These are phyloP conservation scores for Macrosiphum euphorbiae DNA, from an alignment of 2,888 invertebrate genomes.

Conservation along the genomic window DNA sequence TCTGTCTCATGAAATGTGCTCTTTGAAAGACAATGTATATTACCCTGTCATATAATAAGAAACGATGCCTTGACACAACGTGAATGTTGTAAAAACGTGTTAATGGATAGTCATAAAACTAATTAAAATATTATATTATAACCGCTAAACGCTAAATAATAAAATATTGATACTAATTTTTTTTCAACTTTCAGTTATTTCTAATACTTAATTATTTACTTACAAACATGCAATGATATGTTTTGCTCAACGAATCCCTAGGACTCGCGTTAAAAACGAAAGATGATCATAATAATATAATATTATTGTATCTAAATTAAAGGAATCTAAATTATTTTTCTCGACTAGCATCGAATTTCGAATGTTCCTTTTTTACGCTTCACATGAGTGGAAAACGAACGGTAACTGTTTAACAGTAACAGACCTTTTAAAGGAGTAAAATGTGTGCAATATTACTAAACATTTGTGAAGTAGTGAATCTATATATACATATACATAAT, in stretches of 20 bases:
- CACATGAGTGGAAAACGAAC: not conserved
- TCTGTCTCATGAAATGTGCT: not conserved
- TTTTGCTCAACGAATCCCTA: not conserved
- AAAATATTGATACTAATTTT: not conserved
- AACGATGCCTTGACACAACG: not conserved
- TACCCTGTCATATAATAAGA: not conserved
- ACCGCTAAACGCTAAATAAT: not conserved
- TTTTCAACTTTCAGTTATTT: not conserved
- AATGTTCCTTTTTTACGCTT: not conserved
- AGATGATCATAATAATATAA: not conserved
- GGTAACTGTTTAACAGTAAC: not conserved
- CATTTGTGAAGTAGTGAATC: conserved; percentile 39
- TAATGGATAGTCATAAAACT: not conserved
- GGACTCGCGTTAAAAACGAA: not conserved
- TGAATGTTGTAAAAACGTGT: not conserved
- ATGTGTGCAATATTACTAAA: conserved; percentile 24
- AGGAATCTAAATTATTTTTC: not conserved
- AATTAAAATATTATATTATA: not conserved
- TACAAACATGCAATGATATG: not conserved
- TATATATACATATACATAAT: not conserved
- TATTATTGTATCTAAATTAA: too few relatives aligned
- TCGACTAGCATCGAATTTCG: conserved; percentile 17
- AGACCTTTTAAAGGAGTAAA: conserved; percentile 3
- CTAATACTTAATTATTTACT: not conserved
- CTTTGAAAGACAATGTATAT: not conserved